A percentile compares a stretch with the other conserved stretches of the same genome.
These are phyloP conservation scores for Sturmia bella DNA, from an alignment of 2,888 invertebrate species.

Conservation along the genomic window DNA sequence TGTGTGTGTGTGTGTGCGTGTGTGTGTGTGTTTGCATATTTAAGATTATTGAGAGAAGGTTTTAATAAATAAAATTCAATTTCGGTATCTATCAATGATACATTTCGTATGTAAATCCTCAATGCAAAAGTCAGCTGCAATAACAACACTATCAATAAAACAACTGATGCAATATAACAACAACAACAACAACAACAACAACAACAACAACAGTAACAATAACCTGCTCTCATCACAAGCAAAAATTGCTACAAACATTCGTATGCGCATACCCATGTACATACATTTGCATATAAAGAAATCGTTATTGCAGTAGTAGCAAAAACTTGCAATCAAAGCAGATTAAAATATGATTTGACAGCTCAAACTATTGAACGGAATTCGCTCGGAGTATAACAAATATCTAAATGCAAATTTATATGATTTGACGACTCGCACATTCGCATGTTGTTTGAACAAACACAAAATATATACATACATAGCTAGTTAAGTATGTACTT, in stretches of 20 bases:
- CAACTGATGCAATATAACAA: constrained; percentile 48
- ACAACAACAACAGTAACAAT: constrained; percentile 21
- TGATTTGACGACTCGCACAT: neutral
- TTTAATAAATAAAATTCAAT: constrained; percentile 78
- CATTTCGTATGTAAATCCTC: constrained; percentile 76
- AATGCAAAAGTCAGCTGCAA: constrained; percentile 78
- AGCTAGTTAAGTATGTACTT: no score
- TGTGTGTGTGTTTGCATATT: neutral
- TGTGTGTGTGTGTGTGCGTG: constrained; percentile 1
- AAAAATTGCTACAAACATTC: constrained; percentile 10
- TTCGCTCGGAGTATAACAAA: neutral
- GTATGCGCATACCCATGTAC: no score
- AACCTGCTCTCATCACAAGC: constrained; percentile 6
- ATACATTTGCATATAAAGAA: neutral
- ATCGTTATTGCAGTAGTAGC: constrained; percentile 47
- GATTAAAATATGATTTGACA: constrained; percentile 81
- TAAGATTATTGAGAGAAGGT: constrained; percentile 61
- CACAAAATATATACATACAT: neutral
- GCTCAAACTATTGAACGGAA: constrained; percentile 66
- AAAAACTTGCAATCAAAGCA: constrained; percentile 77
- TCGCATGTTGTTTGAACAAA: neutral
- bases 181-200: constrained; percentile 26
- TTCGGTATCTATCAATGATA: constrained; percentile 71
- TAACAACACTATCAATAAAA: constrained; percentile 69
- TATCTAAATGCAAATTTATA: neutral